Evolutionary conservation across 2,888 invertebrate species (phyloP).

Genomic region (Nomada ruficornis): DNA sequence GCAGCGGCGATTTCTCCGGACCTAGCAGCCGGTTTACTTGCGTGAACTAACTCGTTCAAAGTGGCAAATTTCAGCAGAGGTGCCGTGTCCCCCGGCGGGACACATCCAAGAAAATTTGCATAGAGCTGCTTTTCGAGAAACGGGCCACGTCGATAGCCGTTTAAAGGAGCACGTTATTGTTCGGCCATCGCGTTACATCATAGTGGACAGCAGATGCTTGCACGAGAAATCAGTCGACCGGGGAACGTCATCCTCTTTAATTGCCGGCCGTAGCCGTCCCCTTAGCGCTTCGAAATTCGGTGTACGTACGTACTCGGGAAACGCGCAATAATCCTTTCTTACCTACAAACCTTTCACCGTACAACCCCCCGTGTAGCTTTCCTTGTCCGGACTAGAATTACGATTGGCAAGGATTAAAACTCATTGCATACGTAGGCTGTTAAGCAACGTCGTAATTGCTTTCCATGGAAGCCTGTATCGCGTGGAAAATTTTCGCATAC

Average conservation of each 20-base stretch:
- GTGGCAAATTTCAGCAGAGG: slow-evolving; percentile 72
- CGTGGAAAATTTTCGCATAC: neutral
- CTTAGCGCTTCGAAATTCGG: slow-evolving; percentile 23
- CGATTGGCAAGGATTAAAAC: slow-evolving; percentile 16
- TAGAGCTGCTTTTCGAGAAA: slow-evolving; percentile 69
- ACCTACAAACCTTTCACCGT: slow-evolving; percentile 2
- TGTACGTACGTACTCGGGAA: neutral
- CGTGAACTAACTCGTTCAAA: slow-evolving; percentile 68
- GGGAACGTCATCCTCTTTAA: slow-evolving; percentile 48
- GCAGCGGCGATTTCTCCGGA: slow-evolving; percentile 51
- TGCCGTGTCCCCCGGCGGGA: slow-evolving; percentile 42
- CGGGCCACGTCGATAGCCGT: slow-evolving; percentile 53
- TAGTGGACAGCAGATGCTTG: slow-evolving; percentile 52
- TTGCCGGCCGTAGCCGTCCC: slow-evolving; percentile 13
- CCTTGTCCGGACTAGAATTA: neutral
- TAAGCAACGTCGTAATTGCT: neutral
- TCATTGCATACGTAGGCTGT: neutral
- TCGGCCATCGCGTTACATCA: slow-evolving; percentile 41
- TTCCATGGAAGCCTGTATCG: neutral
- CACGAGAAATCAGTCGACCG: slow-evolving; percentile 36
- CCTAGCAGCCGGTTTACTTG: slow-evolving; percentile 71
- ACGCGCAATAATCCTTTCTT: slow-evolving; percentile 29
- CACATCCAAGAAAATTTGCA: slow-evolving; percentile 66
- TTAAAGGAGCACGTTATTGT: slow-evolving; percentile 54
- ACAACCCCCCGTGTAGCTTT: neutral